Conservation (phyloP, 35 echinoderm and acorn worm species). For the Acanthaster planci region DNA sequence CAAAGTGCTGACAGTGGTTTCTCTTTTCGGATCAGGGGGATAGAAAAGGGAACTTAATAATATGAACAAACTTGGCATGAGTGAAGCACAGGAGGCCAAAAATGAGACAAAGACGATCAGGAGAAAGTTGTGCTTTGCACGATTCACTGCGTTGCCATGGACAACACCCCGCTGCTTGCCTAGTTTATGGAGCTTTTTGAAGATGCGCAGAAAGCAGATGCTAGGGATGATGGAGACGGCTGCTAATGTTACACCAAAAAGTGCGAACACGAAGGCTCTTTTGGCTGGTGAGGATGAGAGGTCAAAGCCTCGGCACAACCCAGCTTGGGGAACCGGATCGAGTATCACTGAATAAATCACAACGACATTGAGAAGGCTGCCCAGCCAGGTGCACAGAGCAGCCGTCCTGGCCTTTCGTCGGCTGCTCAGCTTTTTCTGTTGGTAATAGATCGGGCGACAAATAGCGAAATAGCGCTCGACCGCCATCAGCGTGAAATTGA, state of each 20-base stretch:
- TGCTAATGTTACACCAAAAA: too few relatives aligned
- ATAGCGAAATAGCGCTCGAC: background rate
- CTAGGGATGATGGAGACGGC: background rate
- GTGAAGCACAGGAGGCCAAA: background rate
- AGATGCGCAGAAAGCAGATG: background rate
- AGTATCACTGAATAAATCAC: background rate
- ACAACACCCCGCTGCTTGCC: background rate
- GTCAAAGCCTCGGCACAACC: too few relatives aligned
- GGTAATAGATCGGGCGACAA: background rate
- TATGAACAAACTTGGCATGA: too few relatives aligned
- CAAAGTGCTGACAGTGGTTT: background rate
- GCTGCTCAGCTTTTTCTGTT: background rate
- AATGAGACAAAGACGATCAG: background rate
- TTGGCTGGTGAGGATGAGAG: too few relatives aligned
- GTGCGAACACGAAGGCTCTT: too few relatives aligned
- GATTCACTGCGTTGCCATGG: background rate
- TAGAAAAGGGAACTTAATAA: too few relatives aligned
- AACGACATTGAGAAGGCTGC: background rate
- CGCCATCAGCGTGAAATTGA: background rate
- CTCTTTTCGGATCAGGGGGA: too few relatives aligned
- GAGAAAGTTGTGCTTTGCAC: background rate
- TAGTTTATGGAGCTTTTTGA: background rate
- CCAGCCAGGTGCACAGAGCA: background rate
- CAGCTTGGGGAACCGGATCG: too few relatives aligned
- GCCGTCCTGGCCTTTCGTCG: background rate